Percentiles rank a stretch among this genome's conserved stretches.
phyloP scores from a whole-genome alignment of 2,888 invertebrate genomes.

The Acanthopleura granulata region DNA sequence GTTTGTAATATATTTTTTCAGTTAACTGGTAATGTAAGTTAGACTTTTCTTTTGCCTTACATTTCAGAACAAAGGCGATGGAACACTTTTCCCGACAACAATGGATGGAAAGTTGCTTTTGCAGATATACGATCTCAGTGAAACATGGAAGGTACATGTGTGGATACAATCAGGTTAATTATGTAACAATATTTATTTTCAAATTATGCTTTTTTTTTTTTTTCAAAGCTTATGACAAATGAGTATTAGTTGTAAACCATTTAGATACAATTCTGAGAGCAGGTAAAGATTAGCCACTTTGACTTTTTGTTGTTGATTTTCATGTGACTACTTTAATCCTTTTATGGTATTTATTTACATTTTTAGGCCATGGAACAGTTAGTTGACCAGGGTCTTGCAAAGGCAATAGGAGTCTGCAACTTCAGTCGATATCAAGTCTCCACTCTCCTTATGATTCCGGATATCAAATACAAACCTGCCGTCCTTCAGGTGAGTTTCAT shows the following conservation, averaged over 20 bases:
- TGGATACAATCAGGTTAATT: too few species aligned
- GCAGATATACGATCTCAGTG: neutral
- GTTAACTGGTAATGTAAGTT: too few species aligned
- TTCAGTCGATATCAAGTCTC: constrained; percentile 81
- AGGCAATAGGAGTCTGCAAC: constrained; percentile 84
- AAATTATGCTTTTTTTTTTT: too few species aligned
- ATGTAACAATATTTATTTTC: too few species aligned
- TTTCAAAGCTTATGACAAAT: too few species aligned
- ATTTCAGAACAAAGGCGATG: constrained; percentile 5
- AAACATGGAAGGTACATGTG: constrained; percentile 1
- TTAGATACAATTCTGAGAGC: too few species aligned
- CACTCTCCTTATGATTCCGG: constrained; percentile 74
- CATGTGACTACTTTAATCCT: too few species aligned
- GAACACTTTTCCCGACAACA: neutral
- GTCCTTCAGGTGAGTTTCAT: constrained; percentile 71
- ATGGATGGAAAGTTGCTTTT: neutral
- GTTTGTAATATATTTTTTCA: too few species aligned
- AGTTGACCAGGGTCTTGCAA: constrained; percentile 77
- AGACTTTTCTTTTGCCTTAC: too few species aligned
- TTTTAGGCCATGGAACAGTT: constrained; percentile 77
- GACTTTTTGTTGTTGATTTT: too few species aligned
- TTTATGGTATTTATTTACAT: neutral
- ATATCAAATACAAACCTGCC: constrained; percentile 69
- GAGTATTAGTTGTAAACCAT: too few species aligned
- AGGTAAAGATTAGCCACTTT: too few species aligned